Conservation (phyloP, 2,888 invertebrate species). For the Ophioninae sp. region DNA sequence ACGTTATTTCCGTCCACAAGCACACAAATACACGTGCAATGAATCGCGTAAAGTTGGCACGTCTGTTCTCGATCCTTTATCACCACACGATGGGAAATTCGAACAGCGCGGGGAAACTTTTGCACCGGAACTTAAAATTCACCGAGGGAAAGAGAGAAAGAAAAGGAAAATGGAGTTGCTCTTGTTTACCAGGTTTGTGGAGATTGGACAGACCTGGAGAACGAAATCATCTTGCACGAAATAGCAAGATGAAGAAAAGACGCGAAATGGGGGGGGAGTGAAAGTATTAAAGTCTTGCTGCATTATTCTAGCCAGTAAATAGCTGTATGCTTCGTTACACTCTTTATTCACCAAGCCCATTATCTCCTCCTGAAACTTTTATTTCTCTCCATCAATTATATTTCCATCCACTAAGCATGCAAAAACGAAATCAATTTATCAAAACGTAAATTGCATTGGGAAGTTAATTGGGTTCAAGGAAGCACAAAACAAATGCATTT, state of each 20-base stretch:
- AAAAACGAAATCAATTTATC: background rate
- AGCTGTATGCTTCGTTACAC: background rate
- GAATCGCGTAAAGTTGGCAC: background rate
- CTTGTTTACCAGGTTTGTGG: slow-evolving; percentile 50
- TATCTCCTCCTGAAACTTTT: slow-evolving; percentile 16
- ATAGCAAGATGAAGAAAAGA: background rate
- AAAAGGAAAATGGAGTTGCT: slow-evolving; percentile 32
- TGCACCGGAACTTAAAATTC: slow-evolving; percentile 34
- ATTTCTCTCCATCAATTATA: background rate
- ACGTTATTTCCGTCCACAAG: slow-evolving; percentile 50
- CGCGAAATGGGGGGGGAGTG: background rate
- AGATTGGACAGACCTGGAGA: slow-evolving; percentile 38
- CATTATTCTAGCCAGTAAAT: slow-evolving; percentile 30
- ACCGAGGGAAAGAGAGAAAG: background rate
- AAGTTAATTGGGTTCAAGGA: background rate
- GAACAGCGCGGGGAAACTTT: slow-evolving; percentile 41
- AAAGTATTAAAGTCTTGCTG: background rate
- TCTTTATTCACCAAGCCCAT: slow-evolving; percentile 32
- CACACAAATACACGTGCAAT: background rate
- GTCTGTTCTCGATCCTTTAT: slow-evolving; percentile 26
- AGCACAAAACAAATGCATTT: background rate
- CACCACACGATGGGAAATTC: slow-evolving; percentile 7
- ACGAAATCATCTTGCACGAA: slow-evolving; percentile 13
- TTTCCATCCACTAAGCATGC: background rate
- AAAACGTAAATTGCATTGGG: background rate